Evolutionary conservation across 2,888 invertebrate species (phyloP), one percentile per base, ranked within the genome.

Genomic region (Clitarchus hookeri): DNA sequence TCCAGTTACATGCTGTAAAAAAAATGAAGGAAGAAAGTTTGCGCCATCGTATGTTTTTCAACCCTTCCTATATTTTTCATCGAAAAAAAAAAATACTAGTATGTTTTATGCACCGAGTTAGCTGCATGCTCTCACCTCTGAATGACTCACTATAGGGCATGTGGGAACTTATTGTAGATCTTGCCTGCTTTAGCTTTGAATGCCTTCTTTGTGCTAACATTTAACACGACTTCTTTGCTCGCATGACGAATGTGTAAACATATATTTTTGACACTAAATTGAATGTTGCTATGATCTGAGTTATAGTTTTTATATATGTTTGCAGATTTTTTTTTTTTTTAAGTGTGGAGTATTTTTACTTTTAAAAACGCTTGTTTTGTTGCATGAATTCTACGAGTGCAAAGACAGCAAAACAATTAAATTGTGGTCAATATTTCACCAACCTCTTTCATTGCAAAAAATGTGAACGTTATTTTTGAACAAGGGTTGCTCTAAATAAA

Each of bases 1-100:
- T 84, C 83, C 36, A 54, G 36, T 84, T 80, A 83, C 19, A 78
- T 26, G 26, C 44, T 86, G 85, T 79, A 85, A 87, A 87, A 85
- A 19, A 85, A 85, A 86, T 87, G 86, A 86, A 85, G 54, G 53
- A 85, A 84, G 78, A 82, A 65, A 65, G 65, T 65, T 65, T 65
- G 65, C n/a, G 23, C n/a, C 65, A n/a, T 65, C 65, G 65, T 54
- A 84, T 84, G 86, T 86, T 84, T 84, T 86, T 86, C 53, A 84
- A 77, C 54, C 78, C 53, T n/a, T 16, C 82, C 53, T 84, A 16
- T 84, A 53, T 53, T 84, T 84, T 65, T 65, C 16, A 65, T 65
- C 65, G 65, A 65, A 65, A 65, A 23, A 53, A n/a, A 65, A 65
- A 65, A 65, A 65, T 65, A 65, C n/a, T 16, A 65, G 65, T 16